Percentiles rank a stretch among this genome's conserved stretches.
Conservation (phyloP, 92 coral and sea anemone genomes). For the Palythoa grandis region DNA sequence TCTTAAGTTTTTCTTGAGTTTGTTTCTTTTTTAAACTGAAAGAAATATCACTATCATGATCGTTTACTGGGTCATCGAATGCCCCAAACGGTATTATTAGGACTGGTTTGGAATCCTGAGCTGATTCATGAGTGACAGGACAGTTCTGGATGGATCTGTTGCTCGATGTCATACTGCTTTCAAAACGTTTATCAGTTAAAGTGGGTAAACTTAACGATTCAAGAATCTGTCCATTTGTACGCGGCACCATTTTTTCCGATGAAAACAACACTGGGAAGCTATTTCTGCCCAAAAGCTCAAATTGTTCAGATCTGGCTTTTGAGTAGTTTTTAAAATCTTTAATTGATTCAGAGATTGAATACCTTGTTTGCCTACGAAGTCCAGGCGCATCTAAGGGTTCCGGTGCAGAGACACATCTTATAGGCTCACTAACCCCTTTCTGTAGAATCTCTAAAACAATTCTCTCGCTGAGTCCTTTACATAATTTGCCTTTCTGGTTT, state of each 20-base stretch:
- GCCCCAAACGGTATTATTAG: slow-evolving; percentile 85
- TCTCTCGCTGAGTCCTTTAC: slow-evolving; percentile 71
- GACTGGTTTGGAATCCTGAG: slow-evolving; percentile 54
- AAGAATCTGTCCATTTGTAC: slow-evolving; percentile 7
- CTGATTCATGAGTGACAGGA: background rate
- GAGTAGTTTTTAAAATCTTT: slow-evolving; percentile 58
- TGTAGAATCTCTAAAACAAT: slow-evolving; percentile 37
- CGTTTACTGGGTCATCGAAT: slow-evolving; percentile 83
- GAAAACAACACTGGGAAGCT: slow-evolving; percentile 60
- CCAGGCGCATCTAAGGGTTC: slow-evolving; percentile 67
- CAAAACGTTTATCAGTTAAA: background rate
- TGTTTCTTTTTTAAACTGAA: slow-evolving; percentile 21
- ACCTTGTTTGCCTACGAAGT: slow-evolving; percentile 35
- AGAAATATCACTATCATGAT: slow-evolving; percentile 14
- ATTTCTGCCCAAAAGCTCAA: slow-evolving; percentile 9
- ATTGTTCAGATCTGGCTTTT: slow-evolving; percentile 41
- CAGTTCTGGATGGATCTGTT: slow-evolving; percentile 1
- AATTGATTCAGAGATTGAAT: slow-evolving; percentile 54
- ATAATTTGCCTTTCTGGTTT: slow-evolving; percentile 53
- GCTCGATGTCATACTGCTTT: background rate
- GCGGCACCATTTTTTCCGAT: background rate
- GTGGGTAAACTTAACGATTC: slow-evolving; percentile 25
- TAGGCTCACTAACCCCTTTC: slow-evolving; percentile 7
- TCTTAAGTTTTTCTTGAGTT: background rate
- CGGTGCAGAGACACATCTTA: slow-evolving; percentile 50